Evolutionary conservation across 2,113 vertebrate genomes (phyloP).

Genomic region (Diglossa brunneiventris): DNA sequence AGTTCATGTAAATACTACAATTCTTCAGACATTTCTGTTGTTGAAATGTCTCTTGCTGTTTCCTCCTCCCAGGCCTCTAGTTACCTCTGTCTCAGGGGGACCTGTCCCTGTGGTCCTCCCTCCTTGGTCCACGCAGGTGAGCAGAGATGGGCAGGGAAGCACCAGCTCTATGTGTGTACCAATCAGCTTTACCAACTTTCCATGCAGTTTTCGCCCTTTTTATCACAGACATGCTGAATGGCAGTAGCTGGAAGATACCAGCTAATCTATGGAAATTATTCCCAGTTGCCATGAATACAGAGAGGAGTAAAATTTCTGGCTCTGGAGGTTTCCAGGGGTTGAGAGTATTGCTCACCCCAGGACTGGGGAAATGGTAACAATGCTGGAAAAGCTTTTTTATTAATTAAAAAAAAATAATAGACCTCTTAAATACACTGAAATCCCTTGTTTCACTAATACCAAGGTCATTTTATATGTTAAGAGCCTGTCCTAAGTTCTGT

Average conservation of each 20-base stretch:
- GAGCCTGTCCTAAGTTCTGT: not conserved
- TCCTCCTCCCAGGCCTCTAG: not conserved
- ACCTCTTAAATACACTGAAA: not conserved
- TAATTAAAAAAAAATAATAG: not conserved
- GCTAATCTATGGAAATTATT: not conserved
- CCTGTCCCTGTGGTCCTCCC: not conserved
- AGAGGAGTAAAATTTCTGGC: not conserved
- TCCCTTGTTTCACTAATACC: not conserved
- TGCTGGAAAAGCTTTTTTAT: not conserved
- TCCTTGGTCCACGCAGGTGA: accelerated
- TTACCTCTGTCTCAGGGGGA: not conserved
- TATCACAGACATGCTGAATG: not conserved
- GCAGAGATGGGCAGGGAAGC: not conserved
- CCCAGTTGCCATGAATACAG: not conserved
- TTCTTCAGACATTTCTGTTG: not conserved
- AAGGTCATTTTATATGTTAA: not conserved
- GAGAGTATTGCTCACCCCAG: not conserved
- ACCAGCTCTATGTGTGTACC: not conserved
- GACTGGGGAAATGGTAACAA: not conserved
- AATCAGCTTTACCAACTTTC: not conserved
- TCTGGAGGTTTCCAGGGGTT: not conserved
- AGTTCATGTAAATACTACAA: not conserved
- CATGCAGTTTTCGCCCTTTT: accelerated
- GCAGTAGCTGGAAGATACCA: not conserved
- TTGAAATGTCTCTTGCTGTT: not conserved